Base-by-base conservation (phyloP, 2,888 invertebrate genomes). In the Mythimna albipuncta region DNA sequence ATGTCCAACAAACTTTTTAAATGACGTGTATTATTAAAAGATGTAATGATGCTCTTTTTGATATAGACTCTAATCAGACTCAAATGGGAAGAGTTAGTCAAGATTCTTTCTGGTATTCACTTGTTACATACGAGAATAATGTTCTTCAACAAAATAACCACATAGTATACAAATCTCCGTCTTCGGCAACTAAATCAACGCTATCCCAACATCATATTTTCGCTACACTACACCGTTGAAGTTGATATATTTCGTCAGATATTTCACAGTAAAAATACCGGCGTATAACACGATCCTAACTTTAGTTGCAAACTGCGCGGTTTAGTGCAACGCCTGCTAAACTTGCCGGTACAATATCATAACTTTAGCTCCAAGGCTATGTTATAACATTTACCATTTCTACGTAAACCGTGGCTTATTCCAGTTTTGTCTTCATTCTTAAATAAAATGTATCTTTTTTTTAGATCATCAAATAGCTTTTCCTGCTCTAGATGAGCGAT, bases 291-390 rank as follows among this genome's bases (percentile, higher is more conserved):
- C 65, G 69, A 70, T 64, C 62, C 41, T 57, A 72, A 77, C 64
- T 80, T 65, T 44, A 62, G 58, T 67, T 38, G 41, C 77, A 21
- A 81, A 68, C 77, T 72, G 65, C 58, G 65, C 69, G 62, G 69
- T 69, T 67, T 72, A 65, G 72, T 38, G 61, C 35, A 54, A 52
- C 58, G 64, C 50, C 69, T 66, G 77, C 70, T 81, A 26, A 70
- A 76, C 77, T 81, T 62, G n/a, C 32, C 61, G 47, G 38, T 52
- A 67, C 61, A 77, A 68, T 64, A 77, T 81, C 77, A 64, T 79
- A 76, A 81, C 70, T 79, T 75, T 50, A 57, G 55, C 52, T 38
- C 26, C 32, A 47, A 21, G 32, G 54, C 54, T 50, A 35, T 44
- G 59, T 74, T 63, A 26, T 35, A 69, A 66, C 58, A 64, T 67